phyloP scores from a whole-genome alignment of 2,113 vertebrate genomes.

The Scolopax mira region DNA sequence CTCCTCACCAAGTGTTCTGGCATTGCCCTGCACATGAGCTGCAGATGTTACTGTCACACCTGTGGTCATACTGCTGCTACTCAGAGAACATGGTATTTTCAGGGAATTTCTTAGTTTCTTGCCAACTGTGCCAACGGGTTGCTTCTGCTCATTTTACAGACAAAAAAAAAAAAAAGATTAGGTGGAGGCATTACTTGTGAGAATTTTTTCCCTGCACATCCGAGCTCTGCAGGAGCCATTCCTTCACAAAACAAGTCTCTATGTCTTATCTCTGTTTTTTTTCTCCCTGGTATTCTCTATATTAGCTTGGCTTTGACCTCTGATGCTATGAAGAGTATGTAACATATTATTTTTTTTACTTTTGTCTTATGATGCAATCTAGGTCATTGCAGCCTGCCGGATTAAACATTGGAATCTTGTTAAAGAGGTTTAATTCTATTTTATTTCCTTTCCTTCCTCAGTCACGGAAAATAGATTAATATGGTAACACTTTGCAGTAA shows the following conservation, averaged over 20 bases:
- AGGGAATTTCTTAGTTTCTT: background rate
- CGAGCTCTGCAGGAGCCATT: background rate
- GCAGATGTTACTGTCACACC: too few species aligned
- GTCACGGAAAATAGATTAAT: constrained; percentile 68
- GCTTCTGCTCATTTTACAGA: background rate
- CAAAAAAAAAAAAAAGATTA: too few species aligned
- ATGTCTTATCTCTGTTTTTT: background rate
- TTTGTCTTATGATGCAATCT: background rate
- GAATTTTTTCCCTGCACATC: too few species aligned
- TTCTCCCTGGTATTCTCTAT: background rate
- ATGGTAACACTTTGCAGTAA: constrained; percentile 61
- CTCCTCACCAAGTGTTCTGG: background rate
- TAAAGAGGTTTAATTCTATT: constrained; percentile 1
- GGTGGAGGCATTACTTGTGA: background rate
- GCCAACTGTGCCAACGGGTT: background rate
- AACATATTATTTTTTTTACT: background rate
- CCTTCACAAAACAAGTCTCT: background rate
- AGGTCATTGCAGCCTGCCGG: background rate
- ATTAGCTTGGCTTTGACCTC: background rate
- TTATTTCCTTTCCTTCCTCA: constrained; percentile 28
- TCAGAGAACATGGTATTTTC: background rate
- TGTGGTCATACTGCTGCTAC: background rate
- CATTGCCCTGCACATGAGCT: background rate
- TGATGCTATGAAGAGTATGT: background rate
- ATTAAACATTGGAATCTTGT: background rate